Evolutionary conservation across 2,113 vertebrate genomes (phyloP), one percentile per base, ranked within the genome.

Genomic region (Montifringilla adamsi): DNA sequence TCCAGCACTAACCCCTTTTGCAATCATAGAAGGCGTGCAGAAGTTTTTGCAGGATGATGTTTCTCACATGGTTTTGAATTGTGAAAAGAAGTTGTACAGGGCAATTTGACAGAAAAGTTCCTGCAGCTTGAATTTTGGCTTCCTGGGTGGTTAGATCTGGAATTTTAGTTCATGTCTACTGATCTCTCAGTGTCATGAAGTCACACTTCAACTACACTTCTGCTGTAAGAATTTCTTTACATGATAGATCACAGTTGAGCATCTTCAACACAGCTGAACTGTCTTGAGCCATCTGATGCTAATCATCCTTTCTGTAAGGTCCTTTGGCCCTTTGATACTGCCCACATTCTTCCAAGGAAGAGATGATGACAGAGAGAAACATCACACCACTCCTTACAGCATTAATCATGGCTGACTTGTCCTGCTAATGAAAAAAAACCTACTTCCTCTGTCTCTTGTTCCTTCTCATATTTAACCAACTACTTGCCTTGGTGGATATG

Each of bases 231-330:
- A 90, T 72, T 94, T 78, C 56, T 90, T 84, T 64, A 44, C n/a
- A 27, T 49, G 52, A 64, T 64, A 67, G 35, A 75, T 87, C 44
- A 78, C 41, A 58, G 13, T 1, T 81, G 68, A 92, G 64, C 24
- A 66, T 86, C 64, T 91, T 68, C 59, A 86, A 64, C 56, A 67
- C 0, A 1, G 79, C 18, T 89, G 79, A 84, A 94, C 64, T 63
- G 49, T 88, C 88, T 88, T 3, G 2, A 90, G 69, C 44, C n/a
- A 21, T 68, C 76, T 75, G 79, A 94, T 64, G 83, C 75, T 93
- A 62, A 69, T 93, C 72, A 93, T 84, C 60, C 56, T 80, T 76
- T 39, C 79, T 91, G 44, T 85, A 74, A 94, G 70, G 84, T 73
- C 66, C 53, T 82, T 75, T 86, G 63, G 47, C 52, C 16, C 7